Conservation (phyloP, 2,113 vertebrate species). For the Psittacula cyanocephala region DNA sequence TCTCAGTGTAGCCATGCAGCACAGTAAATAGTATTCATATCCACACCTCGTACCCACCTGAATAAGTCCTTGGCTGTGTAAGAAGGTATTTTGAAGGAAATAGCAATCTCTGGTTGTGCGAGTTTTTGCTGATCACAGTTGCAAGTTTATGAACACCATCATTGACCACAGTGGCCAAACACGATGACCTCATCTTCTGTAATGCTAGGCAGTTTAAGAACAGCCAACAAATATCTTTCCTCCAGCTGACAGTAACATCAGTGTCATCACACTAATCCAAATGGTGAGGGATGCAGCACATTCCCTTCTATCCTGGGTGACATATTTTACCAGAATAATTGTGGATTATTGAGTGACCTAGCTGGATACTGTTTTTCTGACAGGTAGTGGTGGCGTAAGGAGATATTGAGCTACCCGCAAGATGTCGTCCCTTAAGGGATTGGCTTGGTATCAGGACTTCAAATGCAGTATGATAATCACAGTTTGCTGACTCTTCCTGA, state of each 20-base stretch:
- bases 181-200: neutral
- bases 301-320: neutral
- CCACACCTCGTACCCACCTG: neutral
- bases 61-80: neutral
- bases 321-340: neutral
- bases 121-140: neutral
- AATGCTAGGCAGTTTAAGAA: neutral
- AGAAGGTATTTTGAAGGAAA: neutral
- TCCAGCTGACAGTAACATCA: neutral
- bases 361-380: neutral
- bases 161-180: neutral
- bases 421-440: neutral
- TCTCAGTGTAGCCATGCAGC: neutral
- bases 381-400: neutral
- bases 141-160: neutral
- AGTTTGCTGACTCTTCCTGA: neutral
- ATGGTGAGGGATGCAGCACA: neutral
- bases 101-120: fast-evolving
- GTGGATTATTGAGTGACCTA: neutral
- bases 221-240: neutral
- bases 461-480: neutral
- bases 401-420: neutral
- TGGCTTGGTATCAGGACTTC: neutral
- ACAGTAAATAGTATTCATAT: neutral
- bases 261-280: neutral